phyloP scores from a whole-genome alignment of 1,140 invertebrate genomes.

The Bradysia coprophila region DNA sequence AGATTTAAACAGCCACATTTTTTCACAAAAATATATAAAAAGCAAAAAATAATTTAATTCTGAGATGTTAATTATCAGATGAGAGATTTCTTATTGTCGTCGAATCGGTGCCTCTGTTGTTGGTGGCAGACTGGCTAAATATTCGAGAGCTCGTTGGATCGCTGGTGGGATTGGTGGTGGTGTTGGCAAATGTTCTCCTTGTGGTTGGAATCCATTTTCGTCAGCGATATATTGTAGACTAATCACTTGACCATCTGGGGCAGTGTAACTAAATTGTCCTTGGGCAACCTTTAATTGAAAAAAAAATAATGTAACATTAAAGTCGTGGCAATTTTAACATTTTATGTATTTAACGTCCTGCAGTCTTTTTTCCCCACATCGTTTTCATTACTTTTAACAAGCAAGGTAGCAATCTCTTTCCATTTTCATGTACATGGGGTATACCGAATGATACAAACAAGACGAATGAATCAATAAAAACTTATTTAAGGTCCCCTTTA shows the following conservation, averaged over 20 bases:
- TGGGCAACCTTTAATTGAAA: constrained; percentile 29
- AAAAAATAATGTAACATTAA: not conserved
- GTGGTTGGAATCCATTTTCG: constrained; percentile 43
- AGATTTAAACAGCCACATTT: too few relatives aligned
- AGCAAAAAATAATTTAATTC: not conserved
- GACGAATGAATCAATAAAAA: too few relatives aligned
- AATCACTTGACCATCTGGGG: constrained; percentile 51
- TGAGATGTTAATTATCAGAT: not conserved
- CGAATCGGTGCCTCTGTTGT: not conserved
- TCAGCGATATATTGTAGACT: constrained; percentile 49
- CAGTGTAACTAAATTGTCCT: constrained; percentile 50
- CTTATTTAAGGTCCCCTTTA: too few relatives aligned
- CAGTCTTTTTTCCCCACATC: too few relatives aligned
- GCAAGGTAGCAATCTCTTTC: too few relatives aligned
- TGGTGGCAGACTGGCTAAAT: constrained; percentile 31
- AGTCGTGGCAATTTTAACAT: not conserved
- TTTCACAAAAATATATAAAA: not conserved
- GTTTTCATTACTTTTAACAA: too few relatives aligned
- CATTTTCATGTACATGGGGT: too few relatives aligned
- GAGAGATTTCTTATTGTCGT: not conserved
- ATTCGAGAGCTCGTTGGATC: constrained; percentile 40
- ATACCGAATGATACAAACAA: too few relatives aligned
- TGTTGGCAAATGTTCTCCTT: constrained; percentile 39
- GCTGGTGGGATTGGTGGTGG: constrained; percentile 45
- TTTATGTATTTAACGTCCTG: too few relatives aligned